Percentiles rank a stretch among this genome's conserved stretches.
Evolutionary conservation across 1,140 invertebrate species (phyloP).

Genomic region (Conopomorpha cramerella): DNA sequence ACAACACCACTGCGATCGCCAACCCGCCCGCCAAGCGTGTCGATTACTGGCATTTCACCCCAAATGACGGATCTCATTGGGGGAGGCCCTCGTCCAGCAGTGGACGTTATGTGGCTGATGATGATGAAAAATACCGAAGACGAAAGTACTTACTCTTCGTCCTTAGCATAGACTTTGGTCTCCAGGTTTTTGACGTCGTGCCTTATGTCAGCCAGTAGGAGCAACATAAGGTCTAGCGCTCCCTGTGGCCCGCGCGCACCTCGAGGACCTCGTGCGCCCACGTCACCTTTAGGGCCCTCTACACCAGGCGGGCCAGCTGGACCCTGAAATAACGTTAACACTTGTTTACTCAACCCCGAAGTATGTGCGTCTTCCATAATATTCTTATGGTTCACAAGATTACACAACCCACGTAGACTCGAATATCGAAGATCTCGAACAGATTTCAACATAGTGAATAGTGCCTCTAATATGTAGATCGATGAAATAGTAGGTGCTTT

Average conservation of each 20-base stretch:
- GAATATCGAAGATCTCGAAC: too few relatives aligned
- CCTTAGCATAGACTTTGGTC: conserved; percentile 61
- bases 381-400: too few relatives aligned
- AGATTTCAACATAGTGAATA: too few relatives aligned
- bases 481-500: too few relatives aligned
- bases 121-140: not conserved
- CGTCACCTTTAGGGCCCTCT: conserved; percentile 63
- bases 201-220: conserved; percentile 65
- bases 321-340: conserved; percentile 60
- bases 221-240: conserved; percentile 65
- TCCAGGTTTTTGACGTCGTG: conserved; percentile 68
- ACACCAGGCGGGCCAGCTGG: conserved; percentile 63
- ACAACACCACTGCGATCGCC: not conserved
- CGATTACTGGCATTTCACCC: not conserved
- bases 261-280: conserved; percentile 58
- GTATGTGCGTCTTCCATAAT: too few relatives aligned
- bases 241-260: conserved; percentile 64
- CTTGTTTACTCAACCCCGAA: too few relatives aligned
- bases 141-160: conserved; percentile 54
- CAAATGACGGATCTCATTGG: not conserved
- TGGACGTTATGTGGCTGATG: not conserved
- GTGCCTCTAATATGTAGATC: too few relatives aligned
- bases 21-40: not conserved
- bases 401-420: too few relatives aligned
- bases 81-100: not conserved